phyloP scores from a whole-genome alignment of 2,888 invertebrate genomes.

The Drosophila lacicola region DNA sequence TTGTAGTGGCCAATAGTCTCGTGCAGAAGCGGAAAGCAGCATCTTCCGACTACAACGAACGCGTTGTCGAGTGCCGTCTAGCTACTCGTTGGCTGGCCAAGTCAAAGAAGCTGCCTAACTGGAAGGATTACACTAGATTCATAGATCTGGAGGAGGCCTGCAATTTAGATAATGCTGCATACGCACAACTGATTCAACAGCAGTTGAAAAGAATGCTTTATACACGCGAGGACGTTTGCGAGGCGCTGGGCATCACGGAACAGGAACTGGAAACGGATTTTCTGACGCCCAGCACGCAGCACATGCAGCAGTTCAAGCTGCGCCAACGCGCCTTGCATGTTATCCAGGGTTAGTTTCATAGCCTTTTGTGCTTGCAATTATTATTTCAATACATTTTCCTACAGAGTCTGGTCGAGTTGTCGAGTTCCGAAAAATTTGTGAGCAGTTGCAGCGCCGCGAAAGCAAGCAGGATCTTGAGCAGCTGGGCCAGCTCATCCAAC shows the following conservation, averaged over 20 bases:
- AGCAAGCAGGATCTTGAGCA: constrained; percentile 76
- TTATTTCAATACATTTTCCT: neutral
- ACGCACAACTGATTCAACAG: constrained; percentile 89
- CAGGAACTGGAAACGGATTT: constrained; percentile 89
- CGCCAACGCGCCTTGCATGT: constrained; percentile 96
- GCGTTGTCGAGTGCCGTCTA: constrained; percentile 97
- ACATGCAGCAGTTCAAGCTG: constrained; percentile 90
- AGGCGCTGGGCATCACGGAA: constrained; percentile 86
- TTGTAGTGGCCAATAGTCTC: constrained; percentile 97
- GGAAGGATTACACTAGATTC: constrained; percentile 89
- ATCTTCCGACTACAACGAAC: constrained; percentile 94
- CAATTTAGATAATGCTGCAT: constrained; percentile 88
- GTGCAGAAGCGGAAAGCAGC: constrained; percentile 97
- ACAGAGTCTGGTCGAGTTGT: constrained; percentile 94
- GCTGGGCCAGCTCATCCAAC: constrained; percentile 93
- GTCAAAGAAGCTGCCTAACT: constrained; percentile 86
- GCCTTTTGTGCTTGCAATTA: neutral
- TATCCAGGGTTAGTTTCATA: constrained; percentile 87
- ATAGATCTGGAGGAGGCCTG: constrained; percentile 91
- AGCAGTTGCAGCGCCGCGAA: constrained; percentile 48
- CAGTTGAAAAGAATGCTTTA: constrained; percentile 89
- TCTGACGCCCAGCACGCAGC: constrained; percentile 88
- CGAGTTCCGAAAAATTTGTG: constrained; percentile 90
- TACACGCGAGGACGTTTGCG: constrained; percentile 89
- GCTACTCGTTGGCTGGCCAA: constrained; percentile 93